phyloP scores from a whole-genome alignment of 2,797 vertebrate genomes.

The Sorex maritimensis region DNA sequence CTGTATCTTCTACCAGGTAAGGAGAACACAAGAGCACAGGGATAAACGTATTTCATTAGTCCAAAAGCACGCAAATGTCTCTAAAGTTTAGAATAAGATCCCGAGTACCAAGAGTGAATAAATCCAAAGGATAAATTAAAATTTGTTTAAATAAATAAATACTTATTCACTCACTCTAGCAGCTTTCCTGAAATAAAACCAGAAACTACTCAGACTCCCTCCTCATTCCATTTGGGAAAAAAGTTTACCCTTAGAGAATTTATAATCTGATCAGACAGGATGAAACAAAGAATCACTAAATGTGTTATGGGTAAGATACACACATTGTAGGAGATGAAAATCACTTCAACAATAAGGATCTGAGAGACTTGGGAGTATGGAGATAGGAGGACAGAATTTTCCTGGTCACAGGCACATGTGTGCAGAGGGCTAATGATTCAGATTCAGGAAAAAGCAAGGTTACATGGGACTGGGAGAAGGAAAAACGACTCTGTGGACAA shows the following conservation, averaged over 20 bases:
- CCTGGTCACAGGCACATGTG: too few species aligned
- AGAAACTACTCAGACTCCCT: background rate
- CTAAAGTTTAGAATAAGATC: background rate
- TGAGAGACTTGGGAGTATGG: background rate
- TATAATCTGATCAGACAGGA: background rate
- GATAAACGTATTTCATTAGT: background rate
- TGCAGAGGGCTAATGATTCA: background rate
- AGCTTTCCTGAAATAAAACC: background rate
- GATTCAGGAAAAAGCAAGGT: background rate
- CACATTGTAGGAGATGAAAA: background rate
- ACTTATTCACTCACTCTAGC: background rate
- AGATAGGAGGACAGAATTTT: background rate
- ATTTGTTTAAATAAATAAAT: background rate
- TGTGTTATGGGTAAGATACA: background rate
- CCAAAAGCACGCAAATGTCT: background rate
- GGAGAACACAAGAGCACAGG: background rate
- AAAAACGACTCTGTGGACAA: too few species aligned
- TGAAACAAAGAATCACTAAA: background rate
- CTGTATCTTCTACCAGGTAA: background rate
- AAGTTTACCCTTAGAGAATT: background rate
- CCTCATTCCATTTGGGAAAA: background rate
- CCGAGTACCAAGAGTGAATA: background rate
- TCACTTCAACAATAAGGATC: background rate
- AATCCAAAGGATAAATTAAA: background rate
- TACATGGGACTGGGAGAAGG: accelerated